Conservation (phyloP, 2,797 vertebrate species). For the Chrosomus eos region DNA sequence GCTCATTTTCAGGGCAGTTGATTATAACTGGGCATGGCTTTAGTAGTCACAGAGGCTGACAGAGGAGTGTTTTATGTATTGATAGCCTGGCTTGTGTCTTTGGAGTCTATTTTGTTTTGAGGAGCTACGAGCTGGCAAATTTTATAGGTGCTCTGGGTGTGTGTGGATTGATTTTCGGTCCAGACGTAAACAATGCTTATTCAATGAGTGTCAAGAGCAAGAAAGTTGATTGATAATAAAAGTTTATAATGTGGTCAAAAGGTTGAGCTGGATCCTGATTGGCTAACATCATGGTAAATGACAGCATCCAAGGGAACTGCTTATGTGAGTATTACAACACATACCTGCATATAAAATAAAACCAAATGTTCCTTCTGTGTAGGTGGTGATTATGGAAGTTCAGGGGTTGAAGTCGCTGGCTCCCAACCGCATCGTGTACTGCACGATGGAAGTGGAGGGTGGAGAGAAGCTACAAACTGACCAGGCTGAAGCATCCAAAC, state of each 20-base stretch:
- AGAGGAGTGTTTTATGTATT: constrained; percentile 53
- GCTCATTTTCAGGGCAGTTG: constrained; percentile 49
- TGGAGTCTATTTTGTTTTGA: constrained; percentile 50
- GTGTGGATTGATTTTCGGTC: constrained; percentile 51
- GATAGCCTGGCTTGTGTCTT: constrained; percentile 43
- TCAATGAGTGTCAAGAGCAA: constrained; percentile 41
- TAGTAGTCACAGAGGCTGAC: constrained; percentile 46
- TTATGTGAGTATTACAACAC: not conserved
- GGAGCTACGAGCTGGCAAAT: constrained; percentile 10
- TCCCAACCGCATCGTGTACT: constrained; percentile 96
- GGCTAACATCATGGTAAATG: not conserved
- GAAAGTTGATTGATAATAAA: constrained; percentile 20
- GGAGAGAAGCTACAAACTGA: constrained; percentile 97
- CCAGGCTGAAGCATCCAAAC: constrained; percentile 97
- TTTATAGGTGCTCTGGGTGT: constrained; percentile 34
- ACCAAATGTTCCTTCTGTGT: constrained; percentile 49
- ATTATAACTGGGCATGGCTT: constrained; percentile 49
- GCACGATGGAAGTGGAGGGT: constrained; percentile 98
- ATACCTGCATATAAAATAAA: not conserved
- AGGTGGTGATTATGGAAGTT: constrained; percentile 99
- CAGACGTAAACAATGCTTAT: constrained; percentile 44
- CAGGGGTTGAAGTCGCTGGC: constrained; percentile 94
- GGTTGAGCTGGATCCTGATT: constrained; percentile 1
- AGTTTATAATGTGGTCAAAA: not conserved
- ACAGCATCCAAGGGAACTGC: not conserved